Percentiles rank a stretch among this genome's conserved stretches.
phyloP scores from a whole-genome alignment of 2,888 invertebrate species.

The Lepeophtheirus nordmannii region DNA sequence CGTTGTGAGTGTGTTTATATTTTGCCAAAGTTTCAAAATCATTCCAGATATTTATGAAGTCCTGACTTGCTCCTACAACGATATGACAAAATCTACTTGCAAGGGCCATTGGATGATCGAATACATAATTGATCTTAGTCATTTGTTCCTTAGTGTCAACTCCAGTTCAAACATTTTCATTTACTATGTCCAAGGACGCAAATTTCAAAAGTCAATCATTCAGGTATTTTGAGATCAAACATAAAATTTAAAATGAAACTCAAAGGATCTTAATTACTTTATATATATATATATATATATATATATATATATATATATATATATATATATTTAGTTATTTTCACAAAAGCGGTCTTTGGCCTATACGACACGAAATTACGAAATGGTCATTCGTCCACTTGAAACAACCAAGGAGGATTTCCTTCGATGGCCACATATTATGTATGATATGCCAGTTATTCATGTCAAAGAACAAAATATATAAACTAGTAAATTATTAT shows the following conservation, averaged over 20 bases:
- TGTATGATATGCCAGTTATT: slow-evolving; percentile 5
- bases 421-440: slow-evolving; percentile 3
- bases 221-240: neutral
- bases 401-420: neutral
- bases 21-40: slow-evolving; percentile 20
- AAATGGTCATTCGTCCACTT: neutral
- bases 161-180: slow-evolving; percentile 7
- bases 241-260: neutral
- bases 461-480: neutral
- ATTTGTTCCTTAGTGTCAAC: slow-evolving; percentile 2
- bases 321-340: too few relatives aligned
- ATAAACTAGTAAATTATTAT: too few relatives aligned
- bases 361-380: too few relatives aligned
- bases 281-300: neutral
- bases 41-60: slow-evolving; percentile 21
- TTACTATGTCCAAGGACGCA: slow-evolving; percentile 1
- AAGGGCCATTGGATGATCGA: neutral
- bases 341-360: too few relatives aligned
- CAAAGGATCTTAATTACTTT: neutral
- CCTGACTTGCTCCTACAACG: neutral
- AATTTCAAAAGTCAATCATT: slow-evolving; percentile 2
- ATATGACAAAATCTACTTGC: neutral
- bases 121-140: slow-evolving; percentile 15
- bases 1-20: slow-evolving; percentile 10
- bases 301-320: neutral